phyloP scores from a whole-genome alignment of 2,797 vertebrate genomes.

The Coluber constrictor region DNA sequence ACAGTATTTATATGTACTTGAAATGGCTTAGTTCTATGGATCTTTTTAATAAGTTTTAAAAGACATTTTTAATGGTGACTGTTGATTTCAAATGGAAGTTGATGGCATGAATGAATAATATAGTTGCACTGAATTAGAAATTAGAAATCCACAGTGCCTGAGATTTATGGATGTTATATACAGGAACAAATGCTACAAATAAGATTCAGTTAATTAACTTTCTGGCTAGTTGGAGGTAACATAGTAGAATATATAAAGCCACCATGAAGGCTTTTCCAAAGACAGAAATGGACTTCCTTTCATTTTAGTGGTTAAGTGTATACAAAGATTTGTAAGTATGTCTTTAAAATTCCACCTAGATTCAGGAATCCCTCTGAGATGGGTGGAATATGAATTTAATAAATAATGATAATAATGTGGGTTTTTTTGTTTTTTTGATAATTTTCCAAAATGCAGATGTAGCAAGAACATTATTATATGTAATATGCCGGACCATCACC shows the following conservation, averaged over 20 bases:
- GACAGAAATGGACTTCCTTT: background rate
- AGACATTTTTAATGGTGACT: background rate
- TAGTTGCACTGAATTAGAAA: background rate
- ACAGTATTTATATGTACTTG: background rate
- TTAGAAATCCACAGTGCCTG: background rate
- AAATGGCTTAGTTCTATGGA: background rate
- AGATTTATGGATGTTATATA: background rate
- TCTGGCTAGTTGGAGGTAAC: background rate
- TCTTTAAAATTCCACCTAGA: background rate
- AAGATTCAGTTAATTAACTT: background rate
- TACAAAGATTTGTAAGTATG: background rate
- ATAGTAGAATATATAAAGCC: fast-evolving
- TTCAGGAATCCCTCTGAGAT: background rate
- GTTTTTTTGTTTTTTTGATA: background rate
- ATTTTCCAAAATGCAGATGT: background rate
- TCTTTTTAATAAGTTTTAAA: background rate
- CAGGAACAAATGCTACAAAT: fast-evolving
- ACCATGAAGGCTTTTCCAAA: background rate
- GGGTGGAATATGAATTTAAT: background rate
- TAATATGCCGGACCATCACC: background rate
- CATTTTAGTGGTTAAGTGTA: background rate
- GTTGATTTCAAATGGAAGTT: background rate
- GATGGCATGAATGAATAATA: background rate
- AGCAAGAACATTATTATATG: background rate
- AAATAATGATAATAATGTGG: background rate